A percentile compares a stretch with the other conserved stretches of the same genome.
phyloP scores from a whole-genome alignment of 2,113 vertebrate genomes.

The Lucifuga dentata region DNA sequence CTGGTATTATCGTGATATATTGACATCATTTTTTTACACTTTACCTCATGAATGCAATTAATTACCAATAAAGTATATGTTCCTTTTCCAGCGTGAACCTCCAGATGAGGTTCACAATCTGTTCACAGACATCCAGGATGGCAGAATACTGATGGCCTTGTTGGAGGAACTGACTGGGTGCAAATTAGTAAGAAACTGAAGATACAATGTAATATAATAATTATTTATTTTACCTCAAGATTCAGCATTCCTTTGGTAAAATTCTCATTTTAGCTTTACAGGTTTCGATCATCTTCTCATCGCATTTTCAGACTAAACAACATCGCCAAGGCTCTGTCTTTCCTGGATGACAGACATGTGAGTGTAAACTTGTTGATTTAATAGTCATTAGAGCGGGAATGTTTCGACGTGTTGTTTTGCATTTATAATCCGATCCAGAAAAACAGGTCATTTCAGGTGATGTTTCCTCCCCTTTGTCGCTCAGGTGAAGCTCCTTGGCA shows the following conservation, averaged over 20 bases:
- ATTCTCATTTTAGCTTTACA: constrained; percentile 84
- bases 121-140: constrained; percentile 91
- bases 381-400: not conserved
- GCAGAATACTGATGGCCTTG: constrained; percentile 89
- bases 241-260: too few relatives aligned
- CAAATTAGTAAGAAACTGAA: constrained; percentile 83
- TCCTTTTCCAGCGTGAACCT: constrained; percentile 81
- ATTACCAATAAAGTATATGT: not conserved
- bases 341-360: constrained; percentile 93
- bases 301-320: constrained; percentile 94
- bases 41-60: not conserved
- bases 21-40: not conserved
- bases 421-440: not conserved
- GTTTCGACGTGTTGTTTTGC: not conserved
- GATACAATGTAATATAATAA: too few relatives aligned
- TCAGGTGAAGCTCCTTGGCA: constrained; percentile 91
- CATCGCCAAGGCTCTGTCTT: constrained; percentile 91
- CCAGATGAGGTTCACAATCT: constrained; percentile 88
- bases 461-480: not conserved
- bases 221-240: too few relatives aligned
- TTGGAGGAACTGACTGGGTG: constrained; percentile 91
- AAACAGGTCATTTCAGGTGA: not conserved
- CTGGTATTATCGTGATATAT: not conserved
- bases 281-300: constrained; percentile 89
- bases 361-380: constrained; percentile 71